Base-by-base conservation (phyloP, 2,113 vertebrate genomes). In the Grammomys surdaster region DNA sequence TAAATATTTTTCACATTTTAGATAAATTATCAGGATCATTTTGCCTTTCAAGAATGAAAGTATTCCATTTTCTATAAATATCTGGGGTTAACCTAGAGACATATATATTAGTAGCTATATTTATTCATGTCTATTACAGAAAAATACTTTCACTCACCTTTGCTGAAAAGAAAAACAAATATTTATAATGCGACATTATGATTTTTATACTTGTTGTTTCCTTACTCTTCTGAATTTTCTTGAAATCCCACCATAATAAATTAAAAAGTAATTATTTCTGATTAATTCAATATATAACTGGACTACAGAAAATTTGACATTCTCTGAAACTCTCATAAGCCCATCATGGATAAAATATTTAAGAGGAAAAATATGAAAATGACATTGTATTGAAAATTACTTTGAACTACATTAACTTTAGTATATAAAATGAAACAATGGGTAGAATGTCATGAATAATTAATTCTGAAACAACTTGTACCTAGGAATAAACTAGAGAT, bases 191-290 rank as follows among this genome's bases (percentile, higher is more conserved):
- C 73, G 28, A 94, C 84, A 72, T 88, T 36, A 36, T 93, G 46
- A 81, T 97, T 96, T 80, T 56, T 81, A 56, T 3, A 56, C 36
- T 81, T 36, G 28, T 78, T 78, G 7, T 20, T 56, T 33, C 3
- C 8, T 81, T 24, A 81, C 17, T n/a, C 33, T 10, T 22, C 33
- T 22, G 3, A 4, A 81, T 36, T 80, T 36, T 54, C 33, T 81
- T 54, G 8, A 56, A 10, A 36, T 10, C 51, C 4, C 51, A 81
- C 10, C 48, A 92, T 31, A 97, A 86, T 97, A 98, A 96, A 96
- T 97, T 92, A 70, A 92, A 40, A 82, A 86, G 95, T 48, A 28
- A 75, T 58, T 81, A 81, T 36, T 63, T 97, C 51, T 40, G 77
- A 0, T 95, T 96, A 97, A 97, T 96, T 73, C 24, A 58, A 97